Percentiles rank a stretch among this genome's conserved stretches.
Evolutionary conservation across 2,888 invertebrate genomes (phyloP).

Genomic region (Oligia strigilis): DNA sequence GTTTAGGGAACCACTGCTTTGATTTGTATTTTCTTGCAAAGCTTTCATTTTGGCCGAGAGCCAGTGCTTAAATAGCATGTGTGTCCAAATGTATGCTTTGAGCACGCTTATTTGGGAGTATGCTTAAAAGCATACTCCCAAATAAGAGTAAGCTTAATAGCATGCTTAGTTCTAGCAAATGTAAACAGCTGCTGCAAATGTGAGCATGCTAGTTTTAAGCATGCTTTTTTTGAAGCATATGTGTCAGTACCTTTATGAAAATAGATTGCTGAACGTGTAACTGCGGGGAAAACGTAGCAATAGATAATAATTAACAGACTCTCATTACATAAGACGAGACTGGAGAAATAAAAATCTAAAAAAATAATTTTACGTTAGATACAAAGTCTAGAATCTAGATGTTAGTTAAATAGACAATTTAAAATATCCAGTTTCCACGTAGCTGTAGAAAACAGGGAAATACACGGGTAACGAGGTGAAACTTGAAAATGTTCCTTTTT

Average conservation of each 20-base stretch:
- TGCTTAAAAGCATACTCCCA: too few species aligned
- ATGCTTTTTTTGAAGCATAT: too few species aligned
- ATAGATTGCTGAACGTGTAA: neutral
- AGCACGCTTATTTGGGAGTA: too few species aligned
- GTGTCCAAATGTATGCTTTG: too few species aligned
- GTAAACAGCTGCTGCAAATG: too few species aligned
- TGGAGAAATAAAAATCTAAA: neutral
- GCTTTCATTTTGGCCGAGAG: too few species aligned
- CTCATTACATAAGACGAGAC: neutral
- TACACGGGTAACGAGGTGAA: slow-evolving; percentile 50
- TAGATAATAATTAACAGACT: neutral
- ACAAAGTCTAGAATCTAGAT: slow-evolving; percentile 12
- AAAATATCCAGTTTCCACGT: slow-evolving; percentile 35
- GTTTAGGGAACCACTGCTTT: too few species aligned
- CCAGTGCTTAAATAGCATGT: too few species aligned
- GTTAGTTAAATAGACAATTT: slow-evolving; percentile 35
- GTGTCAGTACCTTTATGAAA: neutral
- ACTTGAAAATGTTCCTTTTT: slow-evolving; percentile 54
- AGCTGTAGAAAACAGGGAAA: slow-evolving; percentile 25
- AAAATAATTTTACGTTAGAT: neutral
- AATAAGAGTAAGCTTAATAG: too few species aligned
- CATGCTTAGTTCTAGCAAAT: too few species aligned
- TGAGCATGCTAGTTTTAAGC: too few species aligned
- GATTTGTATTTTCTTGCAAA: too few species aligned
- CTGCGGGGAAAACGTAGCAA: neutral